Evolutionary conservation across 2,888 invertebrate genomes (phyloP), one percentile per base, ranked within the genome.

Genomic region (Pilophorus perplexus): DNA sequence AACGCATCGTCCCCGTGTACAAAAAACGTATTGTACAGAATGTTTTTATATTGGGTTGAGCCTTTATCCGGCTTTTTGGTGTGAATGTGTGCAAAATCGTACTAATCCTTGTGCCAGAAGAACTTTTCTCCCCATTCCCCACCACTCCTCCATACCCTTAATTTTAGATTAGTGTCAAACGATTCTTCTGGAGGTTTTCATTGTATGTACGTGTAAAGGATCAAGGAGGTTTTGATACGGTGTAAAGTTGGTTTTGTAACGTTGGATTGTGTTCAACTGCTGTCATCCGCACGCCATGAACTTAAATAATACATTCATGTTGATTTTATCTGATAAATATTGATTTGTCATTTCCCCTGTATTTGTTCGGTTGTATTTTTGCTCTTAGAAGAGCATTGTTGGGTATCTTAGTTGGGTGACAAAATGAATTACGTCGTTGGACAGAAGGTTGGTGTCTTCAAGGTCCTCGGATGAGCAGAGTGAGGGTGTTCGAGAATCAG

Each of bases 191-290:
- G n/a, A n/a, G n/a, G n/a, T n/a, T n/a, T n/a, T n/a, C n/a, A n/a
- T n/a, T n/a, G n/a, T n/a, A n/a, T n/a, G n/a, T n/a, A n/a, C n/a
- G n/a, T n/a, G n/a, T n/a, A n/a, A n/a, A n/a, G n/a, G n/a, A n/a
- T n/a, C n/a, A n/a, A n/a, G n/a, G 25, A 46, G 22, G 46, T 46
- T 46, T 46, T 46, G 22, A 46, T 46, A 23, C 22, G 2, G 42
- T 42, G 42, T 18, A 42, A 20, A 42, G 44, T 46, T 46, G 46
- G 14, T 46, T 46, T 46, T 46, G 46, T 46, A 46, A 23, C 14
- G 20, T n/a, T 46, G 46, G 46, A n/a, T 46, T 46, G 46, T 23
- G 46, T 23, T 46, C n/a, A n/a, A n/a, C n/a, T n/a, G n/a, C n/a
- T 1, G 48, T 50, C 48, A 50, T 50, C 48, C 25, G 25, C 28